Conservation (phyloP, 2,797 vertebrate species). For the Hemibagrus guttatus region DNA sequence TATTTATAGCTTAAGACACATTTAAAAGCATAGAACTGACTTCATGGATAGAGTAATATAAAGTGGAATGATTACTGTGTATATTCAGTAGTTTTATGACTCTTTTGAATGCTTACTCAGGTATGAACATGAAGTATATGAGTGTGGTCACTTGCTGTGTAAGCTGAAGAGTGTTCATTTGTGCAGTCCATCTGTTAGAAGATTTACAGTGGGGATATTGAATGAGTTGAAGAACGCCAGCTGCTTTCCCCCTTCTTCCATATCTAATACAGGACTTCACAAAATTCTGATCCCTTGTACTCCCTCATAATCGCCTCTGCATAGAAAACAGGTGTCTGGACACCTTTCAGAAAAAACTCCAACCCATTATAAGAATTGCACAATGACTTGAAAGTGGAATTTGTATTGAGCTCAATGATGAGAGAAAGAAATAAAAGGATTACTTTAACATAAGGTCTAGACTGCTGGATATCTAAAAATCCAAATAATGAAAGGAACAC, state of each 20-base stretch:
- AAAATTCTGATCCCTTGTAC: conserved; percentile 7
- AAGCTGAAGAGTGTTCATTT: conserved; percentile 14
- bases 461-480: not conserved
- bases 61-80: not conserved
- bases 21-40: conserved; percentile 18
- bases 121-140: conserved; percentile 1
- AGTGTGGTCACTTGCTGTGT: conserved; percentile 6
- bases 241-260: not conserved
- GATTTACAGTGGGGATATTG: conserved; percentile 6
- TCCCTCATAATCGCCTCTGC: conserved; percentile 19
- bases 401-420: conserved; percentile 11
- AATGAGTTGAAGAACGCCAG: conserved; percentile 29
- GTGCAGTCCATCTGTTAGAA: conserved; percentile 26
- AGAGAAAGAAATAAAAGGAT: not conserved
- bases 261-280: conserved; percentile 28
- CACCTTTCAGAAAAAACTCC: conserved; percentile 20
- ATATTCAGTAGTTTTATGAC: not conserved
- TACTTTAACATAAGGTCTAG: not conserved
- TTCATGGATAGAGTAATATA: not conserved
- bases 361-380: not conserved
- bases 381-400: not conserved
- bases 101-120: not conserved
- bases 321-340: conserved; percentile 33
- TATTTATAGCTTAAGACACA: conserved; percentile 46
- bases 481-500: not conserved